Conservation (phyloP, 2,113 vertebrate genomes). For the Urocynchramus pylzowi region DNA sequence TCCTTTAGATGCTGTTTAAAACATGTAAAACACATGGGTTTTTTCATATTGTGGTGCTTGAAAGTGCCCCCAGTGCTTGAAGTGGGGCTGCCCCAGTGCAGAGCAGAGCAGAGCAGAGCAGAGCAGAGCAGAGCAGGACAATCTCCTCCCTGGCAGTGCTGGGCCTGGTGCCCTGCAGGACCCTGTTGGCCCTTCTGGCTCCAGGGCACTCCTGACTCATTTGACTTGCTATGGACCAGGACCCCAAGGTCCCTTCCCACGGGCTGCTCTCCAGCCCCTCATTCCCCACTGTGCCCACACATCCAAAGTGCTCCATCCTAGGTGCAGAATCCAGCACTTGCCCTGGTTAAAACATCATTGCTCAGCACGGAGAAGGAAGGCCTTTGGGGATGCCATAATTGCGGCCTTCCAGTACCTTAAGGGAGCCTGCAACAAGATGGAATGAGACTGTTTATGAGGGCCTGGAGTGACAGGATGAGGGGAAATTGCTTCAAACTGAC, state of each 20-base stretch:
- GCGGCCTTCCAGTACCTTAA: background rate
- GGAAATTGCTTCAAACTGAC: background rate
- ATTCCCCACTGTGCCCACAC: background rate
- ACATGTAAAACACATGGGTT: too few relatives aligned
- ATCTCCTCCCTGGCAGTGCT: background rate
- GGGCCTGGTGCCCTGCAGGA: background rate
- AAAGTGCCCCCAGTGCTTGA: background rate
- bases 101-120: background rate
- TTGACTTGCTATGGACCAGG: background rate
- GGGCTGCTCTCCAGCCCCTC: background rate
- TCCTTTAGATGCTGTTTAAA: background rate
- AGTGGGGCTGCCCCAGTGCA: background rate
- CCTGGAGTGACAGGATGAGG: background rate
- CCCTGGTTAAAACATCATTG: background rate
- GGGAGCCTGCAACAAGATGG: background rate
- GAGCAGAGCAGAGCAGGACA: too few relatives aligned
- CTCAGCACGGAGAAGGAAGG: background rate
- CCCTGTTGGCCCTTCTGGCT: fast-evolving
- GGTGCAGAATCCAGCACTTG: background rate
- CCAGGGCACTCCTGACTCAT: background rate
- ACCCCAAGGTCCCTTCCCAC: fast-evolving
- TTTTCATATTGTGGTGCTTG: background rate
- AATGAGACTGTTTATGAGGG: background rate
- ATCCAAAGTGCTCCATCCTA: background rate
- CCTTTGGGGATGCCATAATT: background rate